These are phyloP conservation scores for Egretta garzetta DNA, from an alignment of 2,113 vertebrate genomes.

Conservation along the genomic window DNA sequence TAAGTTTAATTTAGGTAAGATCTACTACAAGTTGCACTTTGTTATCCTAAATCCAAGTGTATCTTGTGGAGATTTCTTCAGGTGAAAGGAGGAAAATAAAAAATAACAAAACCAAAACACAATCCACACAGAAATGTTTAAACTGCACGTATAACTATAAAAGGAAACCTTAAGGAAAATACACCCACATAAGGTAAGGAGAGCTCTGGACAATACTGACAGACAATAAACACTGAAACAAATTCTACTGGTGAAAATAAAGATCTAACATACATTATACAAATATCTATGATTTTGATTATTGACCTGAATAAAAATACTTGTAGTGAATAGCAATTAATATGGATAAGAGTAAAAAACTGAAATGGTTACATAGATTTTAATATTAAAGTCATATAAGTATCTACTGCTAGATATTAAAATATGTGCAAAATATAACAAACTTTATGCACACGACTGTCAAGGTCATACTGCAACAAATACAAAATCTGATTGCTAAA, in stretches of 20 bases:
- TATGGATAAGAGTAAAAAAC: neutral
- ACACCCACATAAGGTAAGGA: neutral
- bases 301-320: neutral
- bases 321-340: neutral
- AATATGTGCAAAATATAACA: neutral
- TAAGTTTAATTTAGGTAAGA: neutral
- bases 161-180: neutral
- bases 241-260: fast-evolving
- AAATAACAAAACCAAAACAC: neutral
- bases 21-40: neutral
- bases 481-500: slow-evolving; percentile 17
- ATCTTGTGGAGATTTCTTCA: neutral
- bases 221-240: neutral
- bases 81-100: neutral
- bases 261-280: fast-evolving
- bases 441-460: neutral
- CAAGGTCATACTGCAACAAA: slow-evolving; percentile 1
- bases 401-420: neutral
- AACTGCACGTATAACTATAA: neutral
- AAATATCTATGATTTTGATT: neutral
- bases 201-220: neutral
- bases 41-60: neutral
- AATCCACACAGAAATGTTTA: neutral
- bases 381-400: neutral
- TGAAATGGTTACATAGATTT: neutral